These are phyloP conservation scores for Megatriorchis doriae DNA, from an alignment of 2,113 vertebrate genomes.

Conservation along the genomic window DNA sequence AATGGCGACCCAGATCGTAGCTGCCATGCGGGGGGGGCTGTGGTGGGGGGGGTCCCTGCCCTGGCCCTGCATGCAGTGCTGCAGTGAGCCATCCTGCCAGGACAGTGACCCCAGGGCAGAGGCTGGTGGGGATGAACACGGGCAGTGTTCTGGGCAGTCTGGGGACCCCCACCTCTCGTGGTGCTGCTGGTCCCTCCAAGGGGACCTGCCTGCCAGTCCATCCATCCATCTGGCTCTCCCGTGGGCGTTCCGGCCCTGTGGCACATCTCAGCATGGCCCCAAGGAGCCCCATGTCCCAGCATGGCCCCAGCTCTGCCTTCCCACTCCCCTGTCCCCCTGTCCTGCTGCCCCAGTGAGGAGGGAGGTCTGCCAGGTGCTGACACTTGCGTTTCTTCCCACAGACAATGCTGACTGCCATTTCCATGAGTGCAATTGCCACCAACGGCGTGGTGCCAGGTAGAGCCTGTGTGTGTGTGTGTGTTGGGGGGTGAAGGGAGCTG, in stretches of 20 bases:
- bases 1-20: not conserved
- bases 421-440: conserved; percentile 98
- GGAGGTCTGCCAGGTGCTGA: not conserved
- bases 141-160: not conserved
- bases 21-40: not conserved
- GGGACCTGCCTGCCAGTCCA: not conserved
- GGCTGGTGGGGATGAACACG: not conserved
- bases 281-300: not conserved
- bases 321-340: not conserved
- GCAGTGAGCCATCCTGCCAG: not conserved
- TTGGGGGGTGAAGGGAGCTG: not conserved
- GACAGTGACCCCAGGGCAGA: not conserved
- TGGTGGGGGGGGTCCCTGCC: not conserved
- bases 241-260: not conserved
- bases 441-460: conserved; percentile 98
- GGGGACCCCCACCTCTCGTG: fast-evolving
- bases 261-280: not conserved
- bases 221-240: no score
- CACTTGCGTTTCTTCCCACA: conserved; percentile 63
- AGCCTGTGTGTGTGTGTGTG: fast-evolving
- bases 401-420: conserved; percentile 99
- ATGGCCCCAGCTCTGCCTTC: not conserved
- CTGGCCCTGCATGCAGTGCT: fast-evolving
- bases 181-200: not conserved
- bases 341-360: not conserved